Base-by-base conservation (phyloP, 2,113 vertebrate species). In the Otus sunia region DNA sequence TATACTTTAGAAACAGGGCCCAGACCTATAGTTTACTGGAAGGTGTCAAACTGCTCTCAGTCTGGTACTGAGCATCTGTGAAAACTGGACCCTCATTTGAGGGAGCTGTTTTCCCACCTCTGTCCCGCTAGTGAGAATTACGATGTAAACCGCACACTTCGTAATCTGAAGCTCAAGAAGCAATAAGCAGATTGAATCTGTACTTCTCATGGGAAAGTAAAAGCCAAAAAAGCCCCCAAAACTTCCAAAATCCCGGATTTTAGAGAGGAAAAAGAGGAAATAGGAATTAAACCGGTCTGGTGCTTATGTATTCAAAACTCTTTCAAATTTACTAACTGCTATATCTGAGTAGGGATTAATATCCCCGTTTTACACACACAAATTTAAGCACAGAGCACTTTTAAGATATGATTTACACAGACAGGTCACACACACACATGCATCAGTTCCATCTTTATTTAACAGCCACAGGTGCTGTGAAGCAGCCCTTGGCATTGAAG, bases 141-240 rank as follows among this genome's bases (percentile, higher is more conserved):
- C 1, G 1, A 5, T 45, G 47, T 37, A n/a, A 68, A 21, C 26
- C 11, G 9, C 29, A 56, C 15, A 2, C 26, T 26, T 75, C 0
- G 1, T 25, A 12, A 56, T 41, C 23, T 32, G 45, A 69, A 90
- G 32, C 63, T 80, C 55, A 47, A n/a, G 47, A 20, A 50, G 19
- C 19, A 6, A 22, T 18, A 23, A 50, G 9, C 34, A 53, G 26
- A 27, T 69, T 49, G 30, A 10, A 6, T 73, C 52, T 78, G 27
- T 69, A 8, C 14, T 68, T 47, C 67, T 39, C 9, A 1, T 29
- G 29, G 6, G 17, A 78, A 89, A 75, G 4, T 10, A 77, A 66
- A 73, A 30, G 3, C 15, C 36, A 56, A 10, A 45, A 55, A 80
- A 52, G 2, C 3, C 15, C 15, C 6, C 15, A 4, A 47, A 39